Evolutionary conservation across 2,113 vertebrate species (phyloP), one percentile per base, ranked within the genome.

Genomic region (Isichthys henryi): DNA sequence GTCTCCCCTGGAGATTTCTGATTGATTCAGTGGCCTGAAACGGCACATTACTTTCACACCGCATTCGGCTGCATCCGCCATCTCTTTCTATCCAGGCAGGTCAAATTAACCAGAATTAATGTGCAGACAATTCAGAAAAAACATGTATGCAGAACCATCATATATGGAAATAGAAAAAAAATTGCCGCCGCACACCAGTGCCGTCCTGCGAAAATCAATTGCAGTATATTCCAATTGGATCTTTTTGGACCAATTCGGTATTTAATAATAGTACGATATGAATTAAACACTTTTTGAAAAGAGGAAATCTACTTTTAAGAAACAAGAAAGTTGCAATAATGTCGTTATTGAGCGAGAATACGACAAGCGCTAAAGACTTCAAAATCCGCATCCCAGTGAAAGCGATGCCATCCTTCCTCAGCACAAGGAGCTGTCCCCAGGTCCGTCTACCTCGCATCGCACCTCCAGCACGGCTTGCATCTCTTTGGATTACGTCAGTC

Each of bases 11-110:
- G 96, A 93, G 56, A 95, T 95, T 93, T 97, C 96, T 3, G 96
- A 94, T 46, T 95, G 94, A 92, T 96, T 97, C 91, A 97, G 94
- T 87, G 96, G 96, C 91, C 96, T 95, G 92, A 97, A 97, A 88
- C 96, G 95, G 95, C 96, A 97, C 96, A 97, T 96, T 93, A 97
- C 96, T 93, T 96, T 96, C 93, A 97, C 96, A 94, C 96, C 97
- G 96, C 96, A 97, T 92, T 97, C 96, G 1, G 96, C 95, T 43
- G 96, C 96, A 88, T 96, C 96, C 95, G 96, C 96, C 96, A 97
- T 97, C 92, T 88, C 94, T 88, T 90, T 91, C 62, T 53, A 89
- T 70, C 45, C 89, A 15, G 77, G 43, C 27, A 31, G 45, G 70
- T 23, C n/a, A 62, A 82, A 88, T 88, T 86, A 77, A 89, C 45